phyloP scores from a whole-genome alignment of 2,797 vertebrate genomes.

The Glyptemys insculpta region DNA sequence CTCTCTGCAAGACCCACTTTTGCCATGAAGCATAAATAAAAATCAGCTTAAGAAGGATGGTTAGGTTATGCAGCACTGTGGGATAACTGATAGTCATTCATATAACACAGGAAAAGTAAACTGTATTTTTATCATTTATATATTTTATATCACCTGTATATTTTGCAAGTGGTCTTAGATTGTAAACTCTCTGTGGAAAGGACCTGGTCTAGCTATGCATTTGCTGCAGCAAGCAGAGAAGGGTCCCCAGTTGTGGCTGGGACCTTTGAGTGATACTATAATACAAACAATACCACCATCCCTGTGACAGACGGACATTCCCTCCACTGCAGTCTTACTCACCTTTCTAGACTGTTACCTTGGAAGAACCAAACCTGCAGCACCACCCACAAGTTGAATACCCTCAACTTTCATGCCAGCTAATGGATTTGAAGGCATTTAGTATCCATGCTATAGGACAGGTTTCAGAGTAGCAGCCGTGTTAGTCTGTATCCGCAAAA shows the following conservation, averaged over 20 bases:
- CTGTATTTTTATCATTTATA: background rate
- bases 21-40: no score
- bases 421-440: background rate
- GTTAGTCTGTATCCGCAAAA: no score
- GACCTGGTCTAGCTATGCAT: background rate
- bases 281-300: background rate
- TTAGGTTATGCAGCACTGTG: no score
- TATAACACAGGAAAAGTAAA: background rate
- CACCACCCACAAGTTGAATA: background rate
- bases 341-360: background rate
- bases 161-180: background rate
- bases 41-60: no score
- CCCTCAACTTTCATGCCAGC: background rate
- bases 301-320: background rate
- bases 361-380: background rate
- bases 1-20: no score
- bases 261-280: background rate
- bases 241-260: background rate
- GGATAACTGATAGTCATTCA: no score
- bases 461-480: no score
- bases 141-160: background rate
- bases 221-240: background rate
- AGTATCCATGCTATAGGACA: background rate
- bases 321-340: background rate
- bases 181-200: background rate